These are phyloP conservation scores for Malachius bipustulatus DNA, from an alignment of 2,888 invertebrate genomes.

Conservation along the genomic window DNA sequence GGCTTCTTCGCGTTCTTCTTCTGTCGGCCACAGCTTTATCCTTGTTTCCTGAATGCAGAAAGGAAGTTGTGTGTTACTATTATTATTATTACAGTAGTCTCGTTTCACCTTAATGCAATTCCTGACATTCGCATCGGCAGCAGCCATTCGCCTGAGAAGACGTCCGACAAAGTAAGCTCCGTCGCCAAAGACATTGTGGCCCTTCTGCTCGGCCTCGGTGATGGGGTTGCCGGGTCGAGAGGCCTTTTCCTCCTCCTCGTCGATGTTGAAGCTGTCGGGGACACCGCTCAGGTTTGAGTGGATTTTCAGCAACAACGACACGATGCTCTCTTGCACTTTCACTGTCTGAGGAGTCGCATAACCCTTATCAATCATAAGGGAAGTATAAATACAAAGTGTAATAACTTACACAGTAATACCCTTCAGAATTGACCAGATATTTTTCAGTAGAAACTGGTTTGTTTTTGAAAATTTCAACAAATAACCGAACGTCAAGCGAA, in stretches of 20 bases:
- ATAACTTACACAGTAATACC: too few species aligned
- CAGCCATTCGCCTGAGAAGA: conserved; percentile 63
- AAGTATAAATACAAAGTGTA: too few species aligned
- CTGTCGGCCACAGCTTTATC: conserved; percentile 67
- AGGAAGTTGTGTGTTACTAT: too few species aligned
- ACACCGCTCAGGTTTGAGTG: conserved; percentile 80
- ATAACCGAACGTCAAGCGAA: too few species aligned
- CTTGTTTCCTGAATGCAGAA: conserved; percentile 52
- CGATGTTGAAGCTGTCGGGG: conserved; percentile 60
- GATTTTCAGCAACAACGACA: conserved; percentile 79
- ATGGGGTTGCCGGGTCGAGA: conserved; percentile 9
- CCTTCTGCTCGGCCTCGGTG: conserved; percentile 24
- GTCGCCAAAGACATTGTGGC: conserved; percentile 62
- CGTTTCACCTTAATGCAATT: conserved; percentile 46
- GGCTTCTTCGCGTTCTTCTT: conserved; percentile 67
- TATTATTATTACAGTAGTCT: too few species aligned
- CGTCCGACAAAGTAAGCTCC: conserved; percentile 79
- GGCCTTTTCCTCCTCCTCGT: conserved; percentile 29
- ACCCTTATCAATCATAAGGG: too few species aligned
- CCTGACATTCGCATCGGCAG: conserved; percentile 57
- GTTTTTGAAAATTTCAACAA: too few species aligned
- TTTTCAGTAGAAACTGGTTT: not conserved
- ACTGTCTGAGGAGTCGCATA: conserved; percentile 33
- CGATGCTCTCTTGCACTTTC: conserved; percentile 71
- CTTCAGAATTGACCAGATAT: conserved; percentile 5